Evolutionary conservation across 2,888 invertebrate genomes (phyloP).

Genomic region (Seira musarum): DNA sequence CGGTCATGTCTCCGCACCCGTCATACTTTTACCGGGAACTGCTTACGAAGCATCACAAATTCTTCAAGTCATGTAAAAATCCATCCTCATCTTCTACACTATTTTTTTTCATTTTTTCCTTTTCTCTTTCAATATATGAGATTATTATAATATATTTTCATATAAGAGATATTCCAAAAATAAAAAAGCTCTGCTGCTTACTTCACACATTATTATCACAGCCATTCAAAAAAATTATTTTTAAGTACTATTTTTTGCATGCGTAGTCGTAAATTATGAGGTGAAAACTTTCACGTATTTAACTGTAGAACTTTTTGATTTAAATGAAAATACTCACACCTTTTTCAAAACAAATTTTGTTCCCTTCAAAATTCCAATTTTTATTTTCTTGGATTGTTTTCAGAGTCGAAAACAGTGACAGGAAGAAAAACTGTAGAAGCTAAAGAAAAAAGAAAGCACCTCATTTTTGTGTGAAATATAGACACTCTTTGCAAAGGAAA

Average conservation of each 20-base stretch:
- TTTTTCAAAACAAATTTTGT: too few species aligned
- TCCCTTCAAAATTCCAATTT: constrained; percentile 26
- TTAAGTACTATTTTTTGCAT: too few species aligned
- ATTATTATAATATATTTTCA: constrained; percentile 10
- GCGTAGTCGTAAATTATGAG: too few species aligned
- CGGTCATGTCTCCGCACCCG: constrained; percentile 79
- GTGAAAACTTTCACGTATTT: too few species aligned
- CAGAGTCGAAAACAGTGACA: constrained; percentile 53
- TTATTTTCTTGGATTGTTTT: constrained; percentile 53
- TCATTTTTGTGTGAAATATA: constrained; percentile 27
- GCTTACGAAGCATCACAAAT: constrained; percentile 95
- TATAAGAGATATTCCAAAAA: too few species aligned
- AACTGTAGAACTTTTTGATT: too few species aligned
- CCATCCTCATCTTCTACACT: constrained; percentile 36
- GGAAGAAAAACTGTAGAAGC: constrained; percentile 53
- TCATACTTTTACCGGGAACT: constrained; percentile 89
- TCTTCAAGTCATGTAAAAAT: constrained; percentile 79
- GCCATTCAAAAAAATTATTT: too few species aligned
- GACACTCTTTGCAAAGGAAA: constrained; percentile 24
- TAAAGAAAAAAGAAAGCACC: constrained; percentile 27
- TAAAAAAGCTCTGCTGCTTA: too few species aligned
- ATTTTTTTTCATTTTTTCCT: constrained; percentile 28
- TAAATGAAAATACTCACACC: too few species aligned
- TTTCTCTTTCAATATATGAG: constrained; percentile 1
- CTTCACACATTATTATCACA: too few species aligned